Evolutionary conservation across 2,113 vertebrate genomes (phyloP).

Genomic region (Alces alces): DNA sequence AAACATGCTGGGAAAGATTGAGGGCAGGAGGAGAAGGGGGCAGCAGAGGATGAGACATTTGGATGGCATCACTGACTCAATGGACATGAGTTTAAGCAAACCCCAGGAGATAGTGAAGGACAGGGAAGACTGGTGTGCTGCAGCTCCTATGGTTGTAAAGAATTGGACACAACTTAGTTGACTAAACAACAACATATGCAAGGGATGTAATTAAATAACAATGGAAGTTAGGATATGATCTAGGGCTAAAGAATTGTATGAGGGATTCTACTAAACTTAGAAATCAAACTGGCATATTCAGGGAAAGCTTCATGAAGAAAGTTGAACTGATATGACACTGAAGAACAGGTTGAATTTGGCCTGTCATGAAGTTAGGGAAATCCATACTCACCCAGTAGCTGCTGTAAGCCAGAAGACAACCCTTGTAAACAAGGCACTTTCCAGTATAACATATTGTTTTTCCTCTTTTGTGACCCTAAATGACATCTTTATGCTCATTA

Average conservation of each 20-base stretch:
- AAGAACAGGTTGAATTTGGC: not conserved
- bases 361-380: not conserved
- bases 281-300: not conserved
- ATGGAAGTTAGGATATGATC: not conserved
- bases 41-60: not conserved
- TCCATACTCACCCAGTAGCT: not conserved
- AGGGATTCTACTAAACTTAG: not conserved
- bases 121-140: not conserved
- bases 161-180: not conserved
- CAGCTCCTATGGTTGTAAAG: not conserved
- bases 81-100: not conserved
- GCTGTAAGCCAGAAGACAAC: not conserved
- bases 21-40: not conserved
- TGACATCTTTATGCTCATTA: not conserved
- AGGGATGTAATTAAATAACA: not conserved
- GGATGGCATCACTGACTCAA: not conserved
- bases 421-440: not conserved
- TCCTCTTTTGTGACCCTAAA: not conserved
- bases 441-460: not conserved
- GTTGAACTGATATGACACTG: not conserved
- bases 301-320: not conserved
- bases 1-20: not conserved
- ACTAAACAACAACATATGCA: not conserved
- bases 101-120: not conserved
- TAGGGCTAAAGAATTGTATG: not conserved